A percentile compares a stretch with the other conserved stretches of the same genome.
Evolutionary conservation across 2,888 invertebrate genomes (phyloP).

Genomic region (Netelia inedita): DNA sequence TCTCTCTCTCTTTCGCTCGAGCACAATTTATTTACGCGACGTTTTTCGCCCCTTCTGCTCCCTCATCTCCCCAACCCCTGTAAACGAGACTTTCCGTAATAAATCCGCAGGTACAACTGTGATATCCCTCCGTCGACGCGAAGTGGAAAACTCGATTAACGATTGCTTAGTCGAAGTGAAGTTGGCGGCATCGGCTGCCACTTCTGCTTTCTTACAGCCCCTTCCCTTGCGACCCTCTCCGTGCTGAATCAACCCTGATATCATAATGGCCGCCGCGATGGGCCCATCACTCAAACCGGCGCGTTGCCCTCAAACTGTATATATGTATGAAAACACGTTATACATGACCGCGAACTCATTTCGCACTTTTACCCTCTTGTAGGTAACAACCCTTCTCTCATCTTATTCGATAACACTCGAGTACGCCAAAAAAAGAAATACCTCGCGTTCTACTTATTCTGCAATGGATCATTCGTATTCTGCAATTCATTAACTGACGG

Average conservation of each 20-base stretch:
- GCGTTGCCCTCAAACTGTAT: constrained; percentile 11
- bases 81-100: constrained; percentile 55
- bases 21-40: neutral
- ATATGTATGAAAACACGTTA: constrained; percentile 31
- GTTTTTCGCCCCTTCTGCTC: constrained; percentile 13
- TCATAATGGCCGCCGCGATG: neutral
- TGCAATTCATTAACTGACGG: no score
- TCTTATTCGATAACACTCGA: no score
- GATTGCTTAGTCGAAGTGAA: constrained; percentile 24
- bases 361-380: neutral
- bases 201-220: constrained; percentile 10
- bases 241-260: constrained; percentile 36
- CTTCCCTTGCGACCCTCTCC: neutral
- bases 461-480: no score
- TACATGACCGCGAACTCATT: constrained; percentile 36
- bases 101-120: constrained; percentile 59
- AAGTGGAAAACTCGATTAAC: constrained; percentile 60
- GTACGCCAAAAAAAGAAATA: no score
- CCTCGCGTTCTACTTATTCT: no score
- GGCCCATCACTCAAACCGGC: constrained; percentile 34
- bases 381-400: no score
- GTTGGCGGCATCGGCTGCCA: constrained; percentile 2
- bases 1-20: neutral
- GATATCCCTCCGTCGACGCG: constrained; percentile 42
- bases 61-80: constrained; percentile 9